These are phyloP conservation scores for Corbicula japonica DNA, from an alignment of 2,888 invertebrate species.

Conservation along the genomic window DNA sequence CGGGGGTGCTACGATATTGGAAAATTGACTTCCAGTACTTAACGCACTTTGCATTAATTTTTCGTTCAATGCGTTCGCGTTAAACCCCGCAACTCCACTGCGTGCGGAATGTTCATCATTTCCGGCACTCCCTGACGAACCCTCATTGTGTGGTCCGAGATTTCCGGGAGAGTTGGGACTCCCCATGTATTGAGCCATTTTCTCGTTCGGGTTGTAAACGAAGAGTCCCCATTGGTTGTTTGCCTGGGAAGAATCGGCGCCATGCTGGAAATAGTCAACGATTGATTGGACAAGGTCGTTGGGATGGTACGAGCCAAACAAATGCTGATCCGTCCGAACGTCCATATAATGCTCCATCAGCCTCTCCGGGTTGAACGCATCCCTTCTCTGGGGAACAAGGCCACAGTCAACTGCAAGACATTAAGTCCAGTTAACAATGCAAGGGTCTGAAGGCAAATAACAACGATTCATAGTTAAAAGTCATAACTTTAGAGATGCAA, in stretches of 20 bases:
- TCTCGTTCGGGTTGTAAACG: slow-evolving; percentile 58
- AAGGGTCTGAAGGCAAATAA: no score
- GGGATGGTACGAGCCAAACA: slow-evolving; percentile 65
- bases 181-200: slow-evolving; percentile 53
- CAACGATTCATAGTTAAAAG: no score
- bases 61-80: slow-evolving; percentile 53
- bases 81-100: slow-evolving; percentile 27
- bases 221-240: slow-evolving; percentile 48
- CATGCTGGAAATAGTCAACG: slow-evolving; percentile 45
- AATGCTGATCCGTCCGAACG: slow-evolving; percentile 58
- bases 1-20: neutral
- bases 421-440: no score
- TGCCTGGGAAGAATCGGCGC: slow-evolving; percentile 2
- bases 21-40: slow-evolving; percentile 10
- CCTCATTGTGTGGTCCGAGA: slow-evolving; percentile 36
- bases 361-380: slow-evolving; percentile 57
- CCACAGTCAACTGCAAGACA: slow-evolving; percentile 9
- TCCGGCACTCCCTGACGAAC: neutral
- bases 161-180: slow-evolving; percentile 26
- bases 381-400: slow-evolving; percentile 16
- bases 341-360: slow-evolving; percentile 64
- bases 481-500: no score
- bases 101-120: slow-evolving; percentile 3
- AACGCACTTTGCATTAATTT: slow-evolving; percentile 38
- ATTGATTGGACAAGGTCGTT: slow-evolving; percentile 57